phyloP scores from a whole-genome alignment of 2,797 vertebrate genomes.

The Okamejei kenojei region DNA sequence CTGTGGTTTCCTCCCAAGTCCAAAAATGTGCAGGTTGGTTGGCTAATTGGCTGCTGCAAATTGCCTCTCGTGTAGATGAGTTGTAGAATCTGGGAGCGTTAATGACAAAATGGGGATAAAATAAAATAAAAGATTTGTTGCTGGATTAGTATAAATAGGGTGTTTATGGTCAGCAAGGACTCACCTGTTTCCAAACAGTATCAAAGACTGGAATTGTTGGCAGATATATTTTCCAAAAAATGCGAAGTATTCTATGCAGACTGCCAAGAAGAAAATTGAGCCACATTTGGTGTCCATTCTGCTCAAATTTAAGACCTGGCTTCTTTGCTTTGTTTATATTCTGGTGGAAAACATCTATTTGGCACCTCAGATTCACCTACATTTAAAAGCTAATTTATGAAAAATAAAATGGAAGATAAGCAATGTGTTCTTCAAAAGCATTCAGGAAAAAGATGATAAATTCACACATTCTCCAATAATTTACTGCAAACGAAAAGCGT shows the following conservation, averaged over 20 bases:
- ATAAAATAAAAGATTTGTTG: no score
- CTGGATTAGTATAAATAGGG: no score
- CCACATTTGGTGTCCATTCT: not conserved
- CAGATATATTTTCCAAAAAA: conserved; percentile 24
- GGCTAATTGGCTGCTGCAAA: no score
- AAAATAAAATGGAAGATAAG: no score
- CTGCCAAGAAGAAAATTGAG: conserved; percentile 23
- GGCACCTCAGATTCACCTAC: conserved; percentile 18
- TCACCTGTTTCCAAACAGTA: no score
- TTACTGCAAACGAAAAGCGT: not conserved
- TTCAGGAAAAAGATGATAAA: not conserved
- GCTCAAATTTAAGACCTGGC: not conserved
- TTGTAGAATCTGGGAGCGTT: no score
- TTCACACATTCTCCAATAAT: not conserved
- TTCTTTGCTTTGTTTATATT: not conserved
- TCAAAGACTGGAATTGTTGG: not conserved
- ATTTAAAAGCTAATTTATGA: conserved; percentile 8
- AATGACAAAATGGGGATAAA: no score
- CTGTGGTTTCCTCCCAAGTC: no score
- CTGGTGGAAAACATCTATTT: conserved; percentile 15
- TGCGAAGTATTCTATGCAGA: not conserved
- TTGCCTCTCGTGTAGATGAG: no score
- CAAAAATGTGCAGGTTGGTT: no score
- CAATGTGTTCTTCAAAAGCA: not conserved
- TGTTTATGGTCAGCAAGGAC: no score